Evolutionary conservation across 2,113 vertebrate species (phyloP).

Genomic region (Lipophrys pholis): DNA sequence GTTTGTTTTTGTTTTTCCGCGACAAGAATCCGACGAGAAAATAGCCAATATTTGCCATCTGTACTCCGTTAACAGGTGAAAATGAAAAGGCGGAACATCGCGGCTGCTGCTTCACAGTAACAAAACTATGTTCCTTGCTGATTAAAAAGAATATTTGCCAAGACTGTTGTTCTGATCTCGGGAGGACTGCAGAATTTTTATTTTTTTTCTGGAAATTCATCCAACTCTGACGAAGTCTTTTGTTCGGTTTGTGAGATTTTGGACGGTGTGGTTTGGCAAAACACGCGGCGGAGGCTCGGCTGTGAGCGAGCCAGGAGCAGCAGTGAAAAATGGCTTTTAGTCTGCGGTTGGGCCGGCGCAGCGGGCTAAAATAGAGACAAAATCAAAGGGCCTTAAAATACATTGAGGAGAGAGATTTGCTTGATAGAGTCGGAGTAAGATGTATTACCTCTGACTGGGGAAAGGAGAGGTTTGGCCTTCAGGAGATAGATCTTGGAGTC

Average conservation of each 20-base stretch:
- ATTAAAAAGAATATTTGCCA: constrained; percentile 14
- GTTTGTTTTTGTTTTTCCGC: background rate
- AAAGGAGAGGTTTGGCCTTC: constrained; percentile 23
- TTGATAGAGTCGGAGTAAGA: constrained; percentile 26
- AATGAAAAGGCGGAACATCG: background rate
- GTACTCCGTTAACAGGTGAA: background rate
- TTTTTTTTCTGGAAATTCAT: constrained; percentile 4
- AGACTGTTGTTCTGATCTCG: constrained; percentile 24
- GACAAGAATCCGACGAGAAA: background rate
- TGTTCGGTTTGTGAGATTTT: constrained; percentile 49
- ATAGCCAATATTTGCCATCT: background rate
- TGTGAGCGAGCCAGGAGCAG: constrained; percentile 1
- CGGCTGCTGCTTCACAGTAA: background rate
- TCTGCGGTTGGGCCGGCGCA: background rate
- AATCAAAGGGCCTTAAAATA: constrained; percentile 26
- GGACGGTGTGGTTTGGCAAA: constrained; percentile 35
- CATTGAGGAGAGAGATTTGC: constrained; percentile 22
- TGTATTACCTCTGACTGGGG: constrained; percentile 18
- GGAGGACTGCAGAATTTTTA: constrained; percentile 14
- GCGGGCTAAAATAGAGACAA: constrained; percentile 1
- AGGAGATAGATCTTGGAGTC: background rate
- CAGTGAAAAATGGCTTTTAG: background rate
- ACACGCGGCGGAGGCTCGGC: constrained; percentile 14
- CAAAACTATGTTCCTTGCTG: background rate
- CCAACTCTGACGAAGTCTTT: constrained; percentile 30